Conservation (phyloP, 2,888 invertebrate species). For the Willowsia nigromaculata region DNA sequence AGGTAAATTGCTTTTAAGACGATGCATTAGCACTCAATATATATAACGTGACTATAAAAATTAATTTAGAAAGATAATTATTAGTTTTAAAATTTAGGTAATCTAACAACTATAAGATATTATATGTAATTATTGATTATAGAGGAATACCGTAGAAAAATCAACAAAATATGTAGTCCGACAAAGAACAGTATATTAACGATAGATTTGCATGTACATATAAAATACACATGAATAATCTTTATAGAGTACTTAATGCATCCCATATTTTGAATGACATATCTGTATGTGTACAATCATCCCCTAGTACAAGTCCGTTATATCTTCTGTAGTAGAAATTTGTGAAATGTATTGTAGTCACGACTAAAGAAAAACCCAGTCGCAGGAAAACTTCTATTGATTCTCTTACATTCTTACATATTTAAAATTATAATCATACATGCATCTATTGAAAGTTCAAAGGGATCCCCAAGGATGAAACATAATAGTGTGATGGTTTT, state of each 20-base stretch:
- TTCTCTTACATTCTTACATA: background rate
- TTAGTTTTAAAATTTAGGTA: too few species aligned
- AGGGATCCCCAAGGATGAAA: conserved; percentile 28
- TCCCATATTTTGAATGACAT: background rate
- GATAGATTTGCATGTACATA: background rate
- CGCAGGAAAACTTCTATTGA: background rate
- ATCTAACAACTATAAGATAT: too few species aligned
- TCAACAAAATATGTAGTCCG: too few species aligned
- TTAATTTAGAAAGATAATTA: too few species aligned
- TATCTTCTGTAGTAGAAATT: background rate
- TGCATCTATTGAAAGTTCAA: conserved; percentile 27
- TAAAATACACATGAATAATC: background rate
- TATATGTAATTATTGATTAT: too few species aligned
- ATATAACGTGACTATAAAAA: too few species aligned
- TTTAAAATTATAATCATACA: background rate
- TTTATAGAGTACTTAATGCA: background rate
- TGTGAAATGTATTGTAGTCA: background rate
- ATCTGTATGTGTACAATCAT: background rate
- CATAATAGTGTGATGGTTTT: background rate
- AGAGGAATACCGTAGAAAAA: too few species aligned
- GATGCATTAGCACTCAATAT: too few species aligned
- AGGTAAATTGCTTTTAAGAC: too few species aligned
- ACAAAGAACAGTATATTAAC: background rate
- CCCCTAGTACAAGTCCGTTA: background rate
- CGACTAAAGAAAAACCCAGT: background rate